These are phyloP conservation scores for Melinaea menophilus DNA, from an alignment of 2,888 invertebrate species.

Conservation along the genomic window DNA sequence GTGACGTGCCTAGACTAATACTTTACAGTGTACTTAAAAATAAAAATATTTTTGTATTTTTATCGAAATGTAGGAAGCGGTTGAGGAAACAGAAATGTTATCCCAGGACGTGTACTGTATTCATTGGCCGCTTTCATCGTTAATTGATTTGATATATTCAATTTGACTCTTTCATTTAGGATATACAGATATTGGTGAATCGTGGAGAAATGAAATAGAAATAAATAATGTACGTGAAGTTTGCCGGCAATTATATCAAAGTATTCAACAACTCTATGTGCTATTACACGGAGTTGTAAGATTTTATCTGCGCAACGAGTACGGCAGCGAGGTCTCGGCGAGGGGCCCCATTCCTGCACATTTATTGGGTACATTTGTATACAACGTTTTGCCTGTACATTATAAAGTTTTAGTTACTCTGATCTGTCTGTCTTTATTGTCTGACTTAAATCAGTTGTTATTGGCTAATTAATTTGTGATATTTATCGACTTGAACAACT, in stretches of 20 bases:
- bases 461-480: no score
- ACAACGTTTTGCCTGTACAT: not conserved
- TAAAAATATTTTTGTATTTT: no score
- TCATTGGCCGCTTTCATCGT: no score
- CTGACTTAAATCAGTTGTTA: no score
- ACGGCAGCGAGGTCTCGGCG: conserved; percentile 74
- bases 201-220: conserved; percentile 83
- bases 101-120: no score
- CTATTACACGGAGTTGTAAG: conserved; percentile 86
- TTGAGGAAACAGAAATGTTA: no score
- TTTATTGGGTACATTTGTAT: conserved; percentile 75
- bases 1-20: no score
- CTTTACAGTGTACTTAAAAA: no score
- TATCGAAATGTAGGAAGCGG: no score
- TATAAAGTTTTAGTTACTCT: no score
- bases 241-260: conserved; percentile 74
- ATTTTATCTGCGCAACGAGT: conserved; percentile 75
- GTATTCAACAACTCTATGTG: conserved; percentile 80
- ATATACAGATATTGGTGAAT: conserved; percentile 79
- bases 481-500: no score
- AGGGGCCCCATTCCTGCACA: conserved; percentile 82
- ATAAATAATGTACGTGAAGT: conserved; percentile 73
- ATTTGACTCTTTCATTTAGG: conserved; percentile 55
- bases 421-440: no score
- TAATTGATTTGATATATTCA: not conserved